These are phyloP conservation scores for Noctua janthe DNA, from an alignment of 2,888 invertebrate species.

Conservation along the genomic window DNA sequence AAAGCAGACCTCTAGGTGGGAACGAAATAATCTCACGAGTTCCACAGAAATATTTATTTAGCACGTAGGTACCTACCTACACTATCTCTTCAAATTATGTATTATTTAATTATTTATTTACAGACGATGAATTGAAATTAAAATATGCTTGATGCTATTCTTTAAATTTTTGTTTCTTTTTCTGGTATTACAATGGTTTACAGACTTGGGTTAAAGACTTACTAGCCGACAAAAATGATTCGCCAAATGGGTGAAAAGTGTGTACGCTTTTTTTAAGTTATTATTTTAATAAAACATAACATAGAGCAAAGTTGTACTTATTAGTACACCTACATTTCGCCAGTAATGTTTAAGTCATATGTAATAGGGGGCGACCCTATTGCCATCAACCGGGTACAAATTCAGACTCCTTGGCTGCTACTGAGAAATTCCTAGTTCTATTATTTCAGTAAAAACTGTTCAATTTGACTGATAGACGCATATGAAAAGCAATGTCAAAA, in stretches of 20 bases:
- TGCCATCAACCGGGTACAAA: not conserved
- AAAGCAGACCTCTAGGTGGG: conserved; percentile 32
- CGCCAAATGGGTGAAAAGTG: too few species aligned
- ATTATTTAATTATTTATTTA: not conserved
- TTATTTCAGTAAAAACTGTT: not conserved
- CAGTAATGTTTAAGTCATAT: too few species aligned
- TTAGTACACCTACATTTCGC: too few species aligned
- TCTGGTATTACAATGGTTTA: not conserved
- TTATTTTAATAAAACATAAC: too few species aligned
- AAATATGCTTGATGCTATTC: not conserved
- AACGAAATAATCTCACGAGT: conserved; percentile 37
- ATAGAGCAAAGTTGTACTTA: too few species aligned
- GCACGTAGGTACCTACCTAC: not conserved
- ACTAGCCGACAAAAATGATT: not conserved
- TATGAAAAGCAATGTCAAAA: not conserved
- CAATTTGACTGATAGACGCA: not conserved
- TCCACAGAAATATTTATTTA: conserved; percentile 19
- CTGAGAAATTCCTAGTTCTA: not conserved
- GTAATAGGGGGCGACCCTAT: too few species aligned
- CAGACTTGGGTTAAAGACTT: not conserved
- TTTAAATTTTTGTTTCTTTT: not conserved
- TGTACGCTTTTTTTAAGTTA: too few species aligned
- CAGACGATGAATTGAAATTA: not conserved
- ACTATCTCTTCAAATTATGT: not conserved
- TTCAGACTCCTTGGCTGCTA: not conserved